Evolutionary conservation across 37 sponge, comb jelly and placozoan species (phyloP), one percentile per base, ranked within the genome.

Genomic region (Sycon ciliatum): DNA sequence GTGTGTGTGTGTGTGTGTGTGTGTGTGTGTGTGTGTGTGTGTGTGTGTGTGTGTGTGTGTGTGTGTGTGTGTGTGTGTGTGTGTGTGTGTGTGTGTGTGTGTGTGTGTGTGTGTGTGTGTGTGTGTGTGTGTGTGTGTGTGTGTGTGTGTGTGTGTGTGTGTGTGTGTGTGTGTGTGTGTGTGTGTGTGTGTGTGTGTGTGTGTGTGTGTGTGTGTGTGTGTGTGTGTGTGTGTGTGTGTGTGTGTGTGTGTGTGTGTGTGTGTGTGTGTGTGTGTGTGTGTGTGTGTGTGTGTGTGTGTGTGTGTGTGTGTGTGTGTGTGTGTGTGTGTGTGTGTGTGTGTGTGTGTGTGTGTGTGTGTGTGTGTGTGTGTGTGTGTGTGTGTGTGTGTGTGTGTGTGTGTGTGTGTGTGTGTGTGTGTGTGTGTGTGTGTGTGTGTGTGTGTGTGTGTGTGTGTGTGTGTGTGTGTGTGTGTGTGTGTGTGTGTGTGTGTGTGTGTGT

Each of bases 351-450:
- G 30, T 57, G 38, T 72, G 38, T 72, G 56, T 23, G 39, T 32
- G n/a, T 62, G 49, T 79, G 62, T 71, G 52, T 42, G 63, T 53
- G 56, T 58, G 60, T 72, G 63, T 57, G 65, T 60, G 3, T n/a
- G 29, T 5, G 49, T 0, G 36, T 39, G 60, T 30, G 36, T 29
- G 1, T 2, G 4, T 31, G 32, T 29, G 32, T 26, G 31, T 49
- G 70, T 38, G 70, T 69, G 70, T 38, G 70, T 69, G 70, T 69
- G 42, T 38, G 42, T 69, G 42, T 69, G 70, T 69, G 70, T 69
- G 70, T 69, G 70, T 69, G 70, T 69, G 70, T 69, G 71, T 70
- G 71, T 70, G 71, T 70, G 71, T 70, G 71, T 70, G 71, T 70
- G 71, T 70, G 71, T 70, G 71, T 70, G 71, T 70, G 71, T 70